Evolutionary conservation across 2,888 invertebrate species (phyloP).

Genomic region (Nemurella pictetii): DNA sequence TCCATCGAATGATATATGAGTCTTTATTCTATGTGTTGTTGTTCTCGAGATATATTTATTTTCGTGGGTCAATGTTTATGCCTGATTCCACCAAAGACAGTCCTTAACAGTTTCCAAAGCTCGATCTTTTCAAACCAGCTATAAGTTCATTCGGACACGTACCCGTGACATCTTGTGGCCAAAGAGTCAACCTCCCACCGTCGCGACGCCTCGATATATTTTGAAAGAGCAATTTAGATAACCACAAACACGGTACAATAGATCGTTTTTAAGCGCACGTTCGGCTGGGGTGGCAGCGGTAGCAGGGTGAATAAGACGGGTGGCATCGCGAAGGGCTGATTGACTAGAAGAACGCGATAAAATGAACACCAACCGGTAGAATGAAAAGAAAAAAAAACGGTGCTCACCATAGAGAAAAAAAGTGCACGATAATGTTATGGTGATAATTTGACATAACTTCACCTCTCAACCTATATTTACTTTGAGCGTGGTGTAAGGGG

Average conservation of each 20-base stretch:
- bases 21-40: no score
- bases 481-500: neutral
- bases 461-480: constrained; percentile 18
- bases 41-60: no score
- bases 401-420: neutral
- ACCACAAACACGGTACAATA: constrained; percentile 40
- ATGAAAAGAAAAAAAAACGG: neutral
- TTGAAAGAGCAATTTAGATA: constrained; percentile 43
- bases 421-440: neutral
- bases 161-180: no score
- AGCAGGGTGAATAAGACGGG: neutral
- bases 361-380: neutral
- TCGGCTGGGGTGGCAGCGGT: constrained; percentile 23
- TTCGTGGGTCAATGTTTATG: no score
- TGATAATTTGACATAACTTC: constrained; percentile 36
- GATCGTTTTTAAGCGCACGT: constrained; percentile 40
- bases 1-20: no score
- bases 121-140: no score
- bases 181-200: constrained; percentile 32
- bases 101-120: no score
- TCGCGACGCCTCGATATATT: constrained; percentile 36
- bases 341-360: constrained; percentile 41
- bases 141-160: no score
- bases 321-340: constrained; percentile 31
- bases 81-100: no score